Evolutionary conservation across 2,113 vertebrate species (phyloP).

Genomic region (Malurus cyaneus): DNA sequence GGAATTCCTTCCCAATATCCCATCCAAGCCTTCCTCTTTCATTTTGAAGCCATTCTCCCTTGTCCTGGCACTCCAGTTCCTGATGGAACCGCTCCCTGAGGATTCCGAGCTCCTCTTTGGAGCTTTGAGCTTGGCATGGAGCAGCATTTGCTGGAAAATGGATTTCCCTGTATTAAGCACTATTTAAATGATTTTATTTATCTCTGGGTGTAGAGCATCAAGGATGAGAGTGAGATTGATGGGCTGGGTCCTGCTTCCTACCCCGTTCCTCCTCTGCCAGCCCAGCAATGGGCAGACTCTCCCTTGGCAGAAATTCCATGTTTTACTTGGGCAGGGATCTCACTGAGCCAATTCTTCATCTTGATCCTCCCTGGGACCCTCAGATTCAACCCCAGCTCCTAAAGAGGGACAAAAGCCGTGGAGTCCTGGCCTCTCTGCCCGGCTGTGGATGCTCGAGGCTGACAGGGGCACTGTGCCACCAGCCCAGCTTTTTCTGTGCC

Average conservation of each 20-base stretch:
- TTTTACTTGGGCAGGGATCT: neutral
- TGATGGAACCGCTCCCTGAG: neutral
- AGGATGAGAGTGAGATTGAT: fast-evolving
- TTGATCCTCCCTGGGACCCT: neutral
- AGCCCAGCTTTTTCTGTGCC: neutral
- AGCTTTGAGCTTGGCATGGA: neutral
- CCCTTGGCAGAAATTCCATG: neutral
- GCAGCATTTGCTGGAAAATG: neutral
- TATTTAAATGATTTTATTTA: neutral
- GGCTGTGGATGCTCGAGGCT: neutral
- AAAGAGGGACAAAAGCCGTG: neutral
- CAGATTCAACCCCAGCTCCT: neutral
- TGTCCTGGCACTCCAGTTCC: neutral
- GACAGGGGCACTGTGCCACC: neutral
- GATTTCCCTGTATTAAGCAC: neutral
- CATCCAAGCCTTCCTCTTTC: fast-evolving
- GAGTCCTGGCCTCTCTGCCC: fast-evolving
- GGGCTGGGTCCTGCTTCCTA: neutral
- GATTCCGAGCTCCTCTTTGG: neutral
- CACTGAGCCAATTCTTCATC: neutral
- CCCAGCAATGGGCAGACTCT: neutral
- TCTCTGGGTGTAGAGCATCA: neutral
- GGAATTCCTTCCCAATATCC: neutral
- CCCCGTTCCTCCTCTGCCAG: neutral
- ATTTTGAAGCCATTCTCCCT: neutral